Conservation (phyloP, 1,140 invertebrate genomes). For the Amyelois transitella region DNA sequence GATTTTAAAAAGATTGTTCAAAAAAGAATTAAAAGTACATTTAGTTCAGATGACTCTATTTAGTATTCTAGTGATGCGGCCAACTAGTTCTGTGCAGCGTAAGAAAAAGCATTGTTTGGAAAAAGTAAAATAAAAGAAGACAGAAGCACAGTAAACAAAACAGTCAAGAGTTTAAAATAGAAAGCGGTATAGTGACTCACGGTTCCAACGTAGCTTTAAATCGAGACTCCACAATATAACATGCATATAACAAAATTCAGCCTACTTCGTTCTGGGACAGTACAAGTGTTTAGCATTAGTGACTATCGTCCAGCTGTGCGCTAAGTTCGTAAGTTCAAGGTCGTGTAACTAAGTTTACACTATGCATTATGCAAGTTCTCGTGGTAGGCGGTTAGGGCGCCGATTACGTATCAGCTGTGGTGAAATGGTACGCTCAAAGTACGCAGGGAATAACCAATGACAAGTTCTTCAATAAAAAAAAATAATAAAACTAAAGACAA, state of each 20-base stretch:
- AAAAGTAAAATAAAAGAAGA: background rate
- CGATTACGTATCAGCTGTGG: conserved; percentile 21
- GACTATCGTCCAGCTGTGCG: conserved; percentile 48
- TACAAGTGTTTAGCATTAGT: conserved; percentile 33
- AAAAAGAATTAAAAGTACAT: too few relatives aligned
- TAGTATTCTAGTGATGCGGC: background rate
- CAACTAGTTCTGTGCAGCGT: background rate
- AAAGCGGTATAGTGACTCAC: conserved; percentile 9
- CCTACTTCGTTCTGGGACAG: conserved; percentile 30
- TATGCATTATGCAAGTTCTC: conserved; percentile 40
- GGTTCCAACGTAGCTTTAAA: background rate
- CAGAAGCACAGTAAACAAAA: background rate
- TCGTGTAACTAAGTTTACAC: conserved; percentile 34
- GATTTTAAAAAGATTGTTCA: too few relatives aligned
- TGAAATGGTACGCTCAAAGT: conserved; percentile 4
- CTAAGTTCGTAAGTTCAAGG: conserved; percentile 7
- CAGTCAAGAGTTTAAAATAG: too few relatives aligned
- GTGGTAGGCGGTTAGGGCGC: conserved; percentile 25
- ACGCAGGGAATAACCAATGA: conserved; percentile 18
- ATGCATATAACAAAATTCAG: conserved; percentile 46
- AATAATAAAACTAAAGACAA: too few relatives aligned
- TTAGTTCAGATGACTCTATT: too few relatives aligned
- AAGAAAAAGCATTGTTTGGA: background rate
- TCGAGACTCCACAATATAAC: conserved; percentile 40
- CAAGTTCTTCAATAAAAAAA: too few relatives aligned